Percentiles rank a stretch among this genome's conserved stretches.
Evolutionary conservation across 2,113 vertebrate genomes (phyloP).

Genomic region (Dascyllus trimaculatus): DNA sequence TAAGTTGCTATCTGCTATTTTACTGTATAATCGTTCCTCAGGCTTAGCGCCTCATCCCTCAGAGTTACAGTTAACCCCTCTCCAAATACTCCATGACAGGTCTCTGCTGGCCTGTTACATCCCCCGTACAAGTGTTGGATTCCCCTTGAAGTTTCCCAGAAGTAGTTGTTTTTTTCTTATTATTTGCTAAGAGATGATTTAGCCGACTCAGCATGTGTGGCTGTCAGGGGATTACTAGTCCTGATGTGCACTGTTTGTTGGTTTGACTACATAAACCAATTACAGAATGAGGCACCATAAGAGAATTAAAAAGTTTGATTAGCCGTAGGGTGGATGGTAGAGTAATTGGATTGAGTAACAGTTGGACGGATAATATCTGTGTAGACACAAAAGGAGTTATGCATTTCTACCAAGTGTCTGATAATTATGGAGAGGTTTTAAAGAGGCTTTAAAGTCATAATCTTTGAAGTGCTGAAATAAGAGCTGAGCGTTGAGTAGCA

Average conservation of each 20-base stretch:
- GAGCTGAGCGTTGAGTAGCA: not conserved
- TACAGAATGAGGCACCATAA: conserved; percentile 59
- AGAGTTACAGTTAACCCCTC: conserved; percentile 36
- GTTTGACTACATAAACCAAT: conserved; percentile 70
- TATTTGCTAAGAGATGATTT: conserved; percentile 43
- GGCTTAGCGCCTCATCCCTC: conserved; percentile 39
- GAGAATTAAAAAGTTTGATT: conserved; percentile 67
- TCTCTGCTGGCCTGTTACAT: conserved; percentile 24
- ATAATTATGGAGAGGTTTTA: not conserved
- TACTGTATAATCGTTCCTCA: conserved; percentile 24
- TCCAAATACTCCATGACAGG: conserved; percentile 46
- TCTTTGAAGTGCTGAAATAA: conserved; percentile 4
- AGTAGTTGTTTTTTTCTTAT: conserved; percentile 26
- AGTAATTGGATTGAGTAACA: conserved; percentile 56
- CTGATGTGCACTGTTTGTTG: conserved; percentile 47
- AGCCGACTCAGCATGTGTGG: conserved; percentile 47
- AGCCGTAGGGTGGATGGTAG: conserved; percentile 47
- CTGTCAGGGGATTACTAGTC: conserved; percentile 56
- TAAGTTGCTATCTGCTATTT: conserved; percentile 47
- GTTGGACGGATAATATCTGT: conserved; percentile 26
- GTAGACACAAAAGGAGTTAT: not conserved
- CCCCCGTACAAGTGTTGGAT: conserved; percentile 8
- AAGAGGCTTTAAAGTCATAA: not conserved
- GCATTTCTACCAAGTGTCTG: conserved; percentile 2
- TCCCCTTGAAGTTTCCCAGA: conserved; percentile 26